A percentile compares a stretch with the other conserved stretches of the same genome.
Evolutionary conservation across 2,113 vertebrate species (phyloP).

Genomic region (Anseranas semipalmata): DNA sequence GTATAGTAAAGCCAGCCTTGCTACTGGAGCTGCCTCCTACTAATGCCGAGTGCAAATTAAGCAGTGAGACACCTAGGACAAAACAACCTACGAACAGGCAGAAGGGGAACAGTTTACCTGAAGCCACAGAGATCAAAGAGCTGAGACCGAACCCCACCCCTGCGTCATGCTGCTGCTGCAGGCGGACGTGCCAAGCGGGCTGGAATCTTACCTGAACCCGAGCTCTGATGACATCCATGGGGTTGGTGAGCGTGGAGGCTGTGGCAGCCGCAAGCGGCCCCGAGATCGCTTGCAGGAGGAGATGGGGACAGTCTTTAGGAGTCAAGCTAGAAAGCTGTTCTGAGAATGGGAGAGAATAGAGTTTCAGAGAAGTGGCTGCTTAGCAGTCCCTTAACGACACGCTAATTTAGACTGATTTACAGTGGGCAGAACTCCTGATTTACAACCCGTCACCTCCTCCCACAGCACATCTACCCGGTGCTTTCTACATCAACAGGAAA

Average conservation of each 20-base stretch:
- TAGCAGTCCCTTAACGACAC: background rate
- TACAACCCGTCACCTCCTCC: background rate
- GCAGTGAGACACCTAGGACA: background rate
- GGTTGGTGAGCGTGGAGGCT: constrained; percentile 94
- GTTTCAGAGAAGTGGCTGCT: background rate
- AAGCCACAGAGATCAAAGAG: background rate
- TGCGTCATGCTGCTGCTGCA: fast-evolving
- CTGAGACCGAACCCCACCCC: background rate
- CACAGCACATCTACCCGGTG: background rate
- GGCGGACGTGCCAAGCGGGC: background rate
- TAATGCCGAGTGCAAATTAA: background rate
- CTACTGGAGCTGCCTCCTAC: background rate
- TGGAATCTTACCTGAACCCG: constrained; percentile 88
- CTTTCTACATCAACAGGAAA: background rate
- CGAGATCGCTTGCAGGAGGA: constrained; percentile 91
- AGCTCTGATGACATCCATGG: constrained; percentile 95
- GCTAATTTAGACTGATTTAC: background rate
- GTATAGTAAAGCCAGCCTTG: background rate
- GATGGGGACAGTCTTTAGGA: constrained; percentile 91
- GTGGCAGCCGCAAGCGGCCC: constrained; percentile 94
- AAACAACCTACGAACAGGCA: background rate
- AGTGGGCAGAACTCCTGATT: background rate
- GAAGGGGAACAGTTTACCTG: background rate
- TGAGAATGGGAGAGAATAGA: constrained; percentile 51
- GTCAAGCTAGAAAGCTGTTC: constrained; percentile 89